phyloP scores from a whole-genome alignment of 2,888 invertebrate species.

The Lepidonotus clava region DNA sequence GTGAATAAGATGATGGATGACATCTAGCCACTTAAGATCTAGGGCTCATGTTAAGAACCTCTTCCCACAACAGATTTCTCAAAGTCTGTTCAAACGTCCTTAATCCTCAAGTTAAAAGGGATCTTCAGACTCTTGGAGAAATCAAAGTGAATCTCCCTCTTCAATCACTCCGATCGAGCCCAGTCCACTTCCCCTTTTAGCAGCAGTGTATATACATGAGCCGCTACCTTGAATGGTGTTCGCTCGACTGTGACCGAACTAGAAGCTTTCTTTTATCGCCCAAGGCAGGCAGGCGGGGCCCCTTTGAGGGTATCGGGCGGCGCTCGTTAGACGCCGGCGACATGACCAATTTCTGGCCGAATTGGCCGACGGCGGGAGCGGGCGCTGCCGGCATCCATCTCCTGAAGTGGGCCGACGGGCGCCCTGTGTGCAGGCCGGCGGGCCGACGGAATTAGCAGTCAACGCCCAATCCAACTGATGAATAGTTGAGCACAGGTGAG shows the following conservation, averaged over 20 bases:
- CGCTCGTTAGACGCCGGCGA: neutral
- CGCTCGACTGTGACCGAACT: constrained; percentile 11
- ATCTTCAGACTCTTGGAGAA: too few species aligned
- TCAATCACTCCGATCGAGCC: too few species aligned
- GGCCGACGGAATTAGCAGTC: too few species aligned
- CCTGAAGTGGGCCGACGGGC: neutral
- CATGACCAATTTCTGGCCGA: constrained; percentile 18
- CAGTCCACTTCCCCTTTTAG: too few species aligned
- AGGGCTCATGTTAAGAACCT: too few species aligned
- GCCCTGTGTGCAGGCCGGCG: neutral
- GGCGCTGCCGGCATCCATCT: neutral
- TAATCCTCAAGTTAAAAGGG: too few species aligned
- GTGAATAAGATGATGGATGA: too few species aligned
- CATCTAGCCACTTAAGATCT: too few species aligned
- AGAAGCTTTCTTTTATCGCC: neutral
- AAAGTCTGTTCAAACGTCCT: too few species aligned
- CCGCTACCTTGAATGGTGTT: neutral
- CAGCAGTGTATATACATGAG: neutral
- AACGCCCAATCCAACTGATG: too few species aligned
- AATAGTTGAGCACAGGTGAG: neutral
- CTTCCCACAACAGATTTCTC: too few species aligned
- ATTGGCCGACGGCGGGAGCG: neutral
- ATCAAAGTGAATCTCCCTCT: too few species aligned
- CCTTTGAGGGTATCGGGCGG: neutral
- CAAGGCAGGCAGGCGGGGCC: neutral